Percentiles rank a stretch among this genome's conserved stretches.
These are phyloP conservation scores for Willowsia nigromaculata DNA, from an alignment of 2,888 invertebrate genomes.

Conservation along the genomic window DNA sequence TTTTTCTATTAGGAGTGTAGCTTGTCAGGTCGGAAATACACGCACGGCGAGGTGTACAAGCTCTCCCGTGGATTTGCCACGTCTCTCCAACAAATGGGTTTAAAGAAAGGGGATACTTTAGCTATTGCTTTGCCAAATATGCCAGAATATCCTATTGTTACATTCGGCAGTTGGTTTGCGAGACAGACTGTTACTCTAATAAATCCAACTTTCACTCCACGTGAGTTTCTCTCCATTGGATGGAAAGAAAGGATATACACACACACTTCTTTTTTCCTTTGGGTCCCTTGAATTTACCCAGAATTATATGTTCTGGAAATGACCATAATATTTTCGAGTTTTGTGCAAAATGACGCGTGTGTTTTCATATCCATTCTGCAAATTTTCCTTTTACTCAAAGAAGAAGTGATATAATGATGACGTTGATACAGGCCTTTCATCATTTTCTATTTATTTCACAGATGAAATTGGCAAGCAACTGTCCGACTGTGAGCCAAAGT, in stretches of 20 bases:
- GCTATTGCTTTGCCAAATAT: slow-evolving; percentile 78
- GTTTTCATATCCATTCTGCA: neutral
- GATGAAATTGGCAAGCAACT: slow-evolving; percentile 78
- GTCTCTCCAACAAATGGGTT: slow-evolving; percentile 73
- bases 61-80: slow-evolving; percentile 77
- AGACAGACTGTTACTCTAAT: slow-evolving; percentile 77
- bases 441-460: slow-evolving; percentile 40
- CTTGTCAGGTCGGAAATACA: slow-evolving; percentile 72
- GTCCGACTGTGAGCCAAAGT: slow-evolving; percentile 84
- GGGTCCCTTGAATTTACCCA: neutral
- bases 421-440: neutral
- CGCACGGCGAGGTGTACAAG: slow-evolving; percentile 64
- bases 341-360: neutral
- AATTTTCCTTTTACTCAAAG: neutral
- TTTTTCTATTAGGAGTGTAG: slow-evolving; percentile 72
- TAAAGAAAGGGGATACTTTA: slow-evolving; percentile 75
- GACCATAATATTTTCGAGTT: neutral
- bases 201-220: slow-evolving; percentile 78
- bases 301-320: neutral
- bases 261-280: too few species aligned
- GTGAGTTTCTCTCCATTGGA: slow-evolving; percentile 36
- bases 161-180: slow-evolving; percentile 77
- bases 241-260: neutral
- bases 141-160: slow-evolving; percentile 78
- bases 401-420: neutral